These are phyloP conservation scores for Neodiprion pinetum DNA, from an alignment of 1,140 invertebrate species.

Conservation along the genomic window DNA sequence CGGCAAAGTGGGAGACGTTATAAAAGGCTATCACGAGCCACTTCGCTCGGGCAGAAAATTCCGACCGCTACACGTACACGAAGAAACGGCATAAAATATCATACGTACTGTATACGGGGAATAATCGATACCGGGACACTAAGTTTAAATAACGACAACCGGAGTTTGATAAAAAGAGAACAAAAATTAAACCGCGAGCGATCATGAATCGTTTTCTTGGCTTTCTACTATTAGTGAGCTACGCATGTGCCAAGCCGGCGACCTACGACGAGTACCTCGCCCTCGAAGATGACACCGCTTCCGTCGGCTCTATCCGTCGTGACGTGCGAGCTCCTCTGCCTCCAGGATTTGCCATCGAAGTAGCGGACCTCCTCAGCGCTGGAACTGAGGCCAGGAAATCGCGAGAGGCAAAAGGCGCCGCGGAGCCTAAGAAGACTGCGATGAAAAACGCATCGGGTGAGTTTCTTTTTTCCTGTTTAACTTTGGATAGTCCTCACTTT, in stretches of 20 bases:
- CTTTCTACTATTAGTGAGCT: conserved; percentile 22
- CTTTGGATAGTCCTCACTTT: neutral
- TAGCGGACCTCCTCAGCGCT: conserved; percentile 37
- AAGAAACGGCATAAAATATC: neutral
- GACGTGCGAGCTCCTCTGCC: conserved; percentile 41
- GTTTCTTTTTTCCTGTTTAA: neutral
- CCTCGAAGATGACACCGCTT: conserved; percentile 27
- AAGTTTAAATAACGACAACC: too few relatives aligned
- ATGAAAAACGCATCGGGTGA: conserved; percentile 45
- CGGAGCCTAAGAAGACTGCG: conserved; percentile 26
- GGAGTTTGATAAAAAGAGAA: neutral
- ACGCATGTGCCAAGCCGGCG: conserved; percentile 25
- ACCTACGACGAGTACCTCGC: conserved; percentile 29
- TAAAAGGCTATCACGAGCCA: conserved; percentile 2
- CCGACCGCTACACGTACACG: neutral
- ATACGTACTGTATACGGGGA: neutral
- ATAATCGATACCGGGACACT: too few relatives aligned
- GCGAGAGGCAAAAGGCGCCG: neutral
- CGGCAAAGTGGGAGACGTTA: neutral
- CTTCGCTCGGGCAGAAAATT: neutral
- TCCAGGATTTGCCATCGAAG: conserved; percentile 27
- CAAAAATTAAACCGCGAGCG: neutral
- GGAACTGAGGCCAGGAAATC: conserved; percentile 32
- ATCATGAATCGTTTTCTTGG: conserved; percentile 26
- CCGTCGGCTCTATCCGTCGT: conserved; percentile 34